A percentile compares a stretch with the other conserved stretches of the same genome.
These are phyloP conservation scores for Anthrax anthrax DNA, from an alignment of 2,888 invertebrate genomes.

Conservation along the genomic window DNA sequence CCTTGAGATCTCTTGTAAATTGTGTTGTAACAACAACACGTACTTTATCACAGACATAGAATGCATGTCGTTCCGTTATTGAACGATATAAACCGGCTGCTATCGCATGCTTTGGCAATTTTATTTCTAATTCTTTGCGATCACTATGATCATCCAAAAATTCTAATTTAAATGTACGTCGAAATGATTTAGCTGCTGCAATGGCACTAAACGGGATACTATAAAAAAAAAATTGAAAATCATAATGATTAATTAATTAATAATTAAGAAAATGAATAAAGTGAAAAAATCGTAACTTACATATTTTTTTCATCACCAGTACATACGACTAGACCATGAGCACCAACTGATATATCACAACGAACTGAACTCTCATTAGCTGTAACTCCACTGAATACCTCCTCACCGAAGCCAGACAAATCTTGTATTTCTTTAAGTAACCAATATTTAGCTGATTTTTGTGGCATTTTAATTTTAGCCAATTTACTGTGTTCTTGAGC, in stretches of 20 bases:
- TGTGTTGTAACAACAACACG: slow-evolving; percentile 76
- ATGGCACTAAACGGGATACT: slow-evolving; percentile 73
- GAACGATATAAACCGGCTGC: slow-evolving; percentile 73
- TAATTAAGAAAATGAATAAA: neutral
- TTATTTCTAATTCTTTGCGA: slow-evolving; percentile 53
- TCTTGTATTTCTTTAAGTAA: slow-evolving; percentile 66
- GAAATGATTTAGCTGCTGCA: slow-evolving; percentile 60
- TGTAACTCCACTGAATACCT: slow-evolving; percentile 58
- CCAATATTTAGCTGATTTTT: slow-evolving; percentile 71
- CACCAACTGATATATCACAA: slow-evolving; percentile 59
- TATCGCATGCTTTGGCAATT: slow-evolving; percentile 64
- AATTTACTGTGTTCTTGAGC: slow-evolving; percentile 32
- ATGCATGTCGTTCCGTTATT: slow-evolving; percentile 82
- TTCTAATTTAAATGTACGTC: slow-evolving; percentile 58
- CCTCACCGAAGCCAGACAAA: slow-evolving; percentile 69
- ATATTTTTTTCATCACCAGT: slow-evolving; percentile 47
- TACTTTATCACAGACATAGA: slow-evolving; percentile 86
- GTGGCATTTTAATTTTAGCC: slow-evolving; percentile 43
- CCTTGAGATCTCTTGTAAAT: slow-evolving; percentile 77
- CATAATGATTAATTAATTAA: neutral
- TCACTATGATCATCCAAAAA: slow-evolving; percentile 57
- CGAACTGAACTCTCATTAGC: slow-evolving; percentile 28
- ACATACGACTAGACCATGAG: slow-evolving; percentile 65
- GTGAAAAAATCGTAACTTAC: slow-evolving; percentile 17
- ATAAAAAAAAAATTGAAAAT: neutral